Conservation (phyloP, 2,888 invertebrate genomes). For the Drosophila austrosaltans region DNA sequence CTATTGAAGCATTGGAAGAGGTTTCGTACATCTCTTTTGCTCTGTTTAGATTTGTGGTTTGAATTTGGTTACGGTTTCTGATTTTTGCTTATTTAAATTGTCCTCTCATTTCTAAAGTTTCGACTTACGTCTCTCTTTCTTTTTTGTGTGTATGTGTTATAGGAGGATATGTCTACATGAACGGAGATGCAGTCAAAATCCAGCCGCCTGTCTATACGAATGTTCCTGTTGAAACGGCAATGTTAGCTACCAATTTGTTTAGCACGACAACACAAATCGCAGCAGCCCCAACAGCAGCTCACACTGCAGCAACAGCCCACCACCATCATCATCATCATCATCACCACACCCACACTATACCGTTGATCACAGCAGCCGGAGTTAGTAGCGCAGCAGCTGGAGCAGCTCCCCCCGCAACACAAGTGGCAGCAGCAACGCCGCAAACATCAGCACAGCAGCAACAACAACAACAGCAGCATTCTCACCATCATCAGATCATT, state of each 20-base stretch:
- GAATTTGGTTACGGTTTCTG: conserved; percentile 20
- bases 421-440: conserved; percentile 80
- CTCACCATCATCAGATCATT: conserved; percentile 38
- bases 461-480: conserved; percentile 30
- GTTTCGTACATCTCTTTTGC: neutral
- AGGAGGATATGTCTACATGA: conserved; percentile 90
- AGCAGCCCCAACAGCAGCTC: conserved; percentile 56
- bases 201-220: conserved; percentile 87
- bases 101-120: conserved; percentile 35
- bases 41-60: conserved; percentile 43
- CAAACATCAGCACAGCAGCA: conserved; percentile 54
- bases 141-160: conserved; percentile 16
- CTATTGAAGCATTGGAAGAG: too few relatives aligned
- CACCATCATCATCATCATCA: conserved; percentile 48
- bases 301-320: conserved; percentile 56
- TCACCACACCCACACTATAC: conserved; percentile 54
- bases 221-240: conserved; percentile 87
- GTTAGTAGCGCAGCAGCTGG: conserved; percentile 65
- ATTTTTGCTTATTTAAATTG: conserved; percentile 27
- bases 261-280: conserved; percentile 80
- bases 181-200: conserved; percentile 90
- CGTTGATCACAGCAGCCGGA: conserved; percentile 80
- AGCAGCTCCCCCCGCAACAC: conserved; percentile 74
- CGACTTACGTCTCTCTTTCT: conserved; percentile 34
- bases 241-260: conserved; percentile 83